These are phyloP conservation scores for Connochaetes taurinus DNA, from an alignment of 2,113 vertebrate genomes.

Conservation along the genomic window DNA sequence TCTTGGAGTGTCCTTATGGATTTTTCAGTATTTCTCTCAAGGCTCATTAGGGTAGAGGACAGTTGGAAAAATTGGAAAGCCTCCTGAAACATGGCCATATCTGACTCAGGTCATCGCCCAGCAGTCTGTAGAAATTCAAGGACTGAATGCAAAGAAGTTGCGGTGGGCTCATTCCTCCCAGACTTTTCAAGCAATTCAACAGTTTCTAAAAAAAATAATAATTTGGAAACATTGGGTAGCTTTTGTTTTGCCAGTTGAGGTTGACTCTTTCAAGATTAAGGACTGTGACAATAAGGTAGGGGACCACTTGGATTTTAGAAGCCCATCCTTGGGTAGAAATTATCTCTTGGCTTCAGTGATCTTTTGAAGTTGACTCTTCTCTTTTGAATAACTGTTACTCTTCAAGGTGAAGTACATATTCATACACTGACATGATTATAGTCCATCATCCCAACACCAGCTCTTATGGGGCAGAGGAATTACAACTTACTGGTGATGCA, in stretches of 20 bases:
- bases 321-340: neutral
- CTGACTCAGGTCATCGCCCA: neutral
- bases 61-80: constrained; percentile 40
- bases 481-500: neutral
- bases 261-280: neutral
- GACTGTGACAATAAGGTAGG: neutral
- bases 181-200: neutral
- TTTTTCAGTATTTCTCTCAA: neutral
- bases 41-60: constrained; percentile 31
- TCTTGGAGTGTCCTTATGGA: neutral
- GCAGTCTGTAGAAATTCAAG: constrained; percentile 12
- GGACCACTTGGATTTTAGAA: neutral
- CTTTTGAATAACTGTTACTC: neutral
- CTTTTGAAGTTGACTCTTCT: neutral
- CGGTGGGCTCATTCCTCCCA: neutral
- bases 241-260: neutral
- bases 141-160: neutral
- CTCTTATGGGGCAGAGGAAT: neutral
- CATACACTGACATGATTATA: neutral
- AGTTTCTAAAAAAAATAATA: neutral
- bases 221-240: neutral
- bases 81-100: neutral
- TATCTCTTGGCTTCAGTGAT: neutral
- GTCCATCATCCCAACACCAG: neutral
- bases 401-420: neutral